These are phyloP conservation scores for Dryococelus australis DNA, from an alignment of 2,888 invertebrate species.

Conservation along the genomic window DNA sequence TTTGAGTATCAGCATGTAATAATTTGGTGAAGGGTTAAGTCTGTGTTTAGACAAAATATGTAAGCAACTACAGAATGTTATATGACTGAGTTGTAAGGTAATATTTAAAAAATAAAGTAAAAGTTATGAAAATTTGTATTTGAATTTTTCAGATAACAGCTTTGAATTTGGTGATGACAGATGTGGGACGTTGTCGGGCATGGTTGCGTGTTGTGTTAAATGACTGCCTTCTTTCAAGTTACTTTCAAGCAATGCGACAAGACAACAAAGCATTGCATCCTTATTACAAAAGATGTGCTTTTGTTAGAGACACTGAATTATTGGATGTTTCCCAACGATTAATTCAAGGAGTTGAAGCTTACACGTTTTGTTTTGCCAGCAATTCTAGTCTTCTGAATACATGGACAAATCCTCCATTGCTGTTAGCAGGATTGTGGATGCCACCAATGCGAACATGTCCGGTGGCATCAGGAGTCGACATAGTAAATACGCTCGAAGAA, in stretches of 20 bases:
- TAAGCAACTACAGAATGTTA: too few relatives aligned
- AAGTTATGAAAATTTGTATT: conserved; percentile 13
- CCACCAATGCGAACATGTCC: conserved; percentile 80
- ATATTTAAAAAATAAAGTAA: neutral
- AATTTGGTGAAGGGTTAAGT: too few relatives aligned
- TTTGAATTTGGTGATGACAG: conserved; percentile 82
- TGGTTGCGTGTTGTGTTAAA: conserved; percentile 92
- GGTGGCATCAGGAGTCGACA: conserved; percentile 68
- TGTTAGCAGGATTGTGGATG: conserved; percentile 85
- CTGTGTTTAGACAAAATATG: too few relatives aligned
- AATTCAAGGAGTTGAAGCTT: conserved; percentile 75
- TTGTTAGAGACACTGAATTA: conserved; percentile 82
- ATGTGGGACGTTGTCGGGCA: conserved; percentile 89
- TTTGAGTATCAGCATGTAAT: too few relatives aligned
- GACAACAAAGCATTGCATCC: conserved; percentile 80
- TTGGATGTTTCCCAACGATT: conserved; percentile 79
- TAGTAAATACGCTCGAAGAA: conserved; percentile 64
- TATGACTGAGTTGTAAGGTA: neutral
- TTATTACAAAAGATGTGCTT: conserved; percentile 83
- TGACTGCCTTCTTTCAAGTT: conserved; percentile 86
- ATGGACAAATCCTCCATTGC: conserved; percentile 85
- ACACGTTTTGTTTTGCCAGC: conserved; percentile 74
- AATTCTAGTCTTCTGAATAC: conserved; percentile 88
- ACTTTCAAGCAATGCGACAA: conserved; percentile 79
- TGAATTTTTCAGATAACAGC: conserved; percentile 65